Evolutionary conservation across 2,113 vertebrate species (phyloP).

Genomic region (Osmerus mordax): DNA sequence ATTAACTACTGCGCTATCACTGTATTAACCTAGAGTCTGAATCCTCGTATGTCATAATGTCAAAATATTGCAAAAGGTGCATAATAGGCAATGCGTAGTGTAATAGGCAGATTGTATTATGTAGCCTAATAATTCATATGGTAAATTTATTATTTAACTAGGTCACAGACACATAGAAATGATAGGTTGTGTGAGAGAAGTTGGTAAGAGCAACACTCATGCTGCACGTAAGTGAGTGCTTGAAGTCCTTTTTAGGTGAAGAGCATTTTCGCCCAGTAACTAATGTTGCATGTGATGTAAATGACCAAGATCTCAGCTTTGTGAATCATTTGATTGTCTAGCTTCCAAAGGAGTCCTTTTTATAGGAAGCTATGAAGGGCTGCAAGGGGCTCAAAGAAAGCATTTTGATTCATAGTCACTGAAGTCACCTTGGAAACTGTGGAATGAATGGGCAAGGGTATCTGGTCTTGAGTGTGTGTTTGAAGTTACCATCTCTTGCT

Average conservation of each 20-base stretch:
- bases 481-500: conserved; percentile 66
- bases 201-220: conserved; percentile 11
- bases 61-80: conserved; percentile 53
- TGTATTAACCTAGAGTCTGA: conserved; percentile 40
- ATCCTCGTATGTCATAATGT: conserved; percentile 58
- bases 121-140: conserved; percentile 7
- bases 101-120: conserved; percentile 36
- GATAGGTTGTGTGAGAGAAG: conserved; percentile 16
- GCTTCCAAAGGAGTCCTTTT: too few species aligned
- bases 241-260: neutral
- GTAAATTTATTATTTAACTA: conserved; percentile 38
- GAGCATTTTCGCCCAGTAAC: neutral
- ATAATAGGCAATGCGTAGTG: conserved; percentile 55
- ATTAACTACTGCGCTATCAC: conserved; percentile 29
- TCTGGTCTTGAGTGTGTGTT: neutral
- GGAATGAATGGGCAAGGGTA: conserved; percentile 54
- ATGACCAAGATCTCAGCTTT: too few species aligned
- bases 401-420: too few species aligned
- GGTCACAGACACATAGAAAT: conserved; percentile 43
- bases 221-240: neutral
- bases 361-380: too few species aligned
- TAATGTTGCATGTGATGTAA: too few species aligned
- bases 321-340: too few species aligned
- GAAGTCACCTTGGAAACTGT: conserved; percentile 73
- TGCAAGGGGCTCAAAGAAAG: too few species aligned